Conservation (phyloP, 2,797 vertebrate species). For the Periparus ater region DNA sequence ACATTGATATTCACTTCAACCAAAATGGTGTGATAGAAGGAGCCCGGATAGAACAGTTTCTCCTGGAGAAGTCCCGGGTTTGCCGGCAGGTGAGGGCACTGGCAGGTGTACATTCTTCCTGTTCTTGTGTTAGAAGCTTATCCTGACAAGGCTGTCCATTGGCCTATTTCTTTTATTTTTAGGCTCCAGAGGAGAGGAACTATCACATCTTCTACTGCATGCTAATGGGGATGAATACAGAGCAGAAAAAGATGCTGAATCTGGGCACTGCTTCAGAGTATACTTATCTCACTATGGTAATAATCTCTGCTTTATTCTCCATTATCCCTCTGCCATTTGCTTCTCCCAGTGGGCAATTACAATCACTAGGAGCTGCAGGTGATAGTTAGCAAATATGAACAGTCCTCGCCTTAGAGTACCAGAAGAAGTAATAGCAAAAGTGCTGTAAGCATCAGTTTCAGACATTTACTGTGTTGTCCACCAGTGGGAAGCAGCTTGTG, state of each 20-base stretch:
- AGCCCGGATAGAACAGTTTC: slow-evolving; percentile 92
- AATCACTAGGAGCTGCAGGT: neutral
- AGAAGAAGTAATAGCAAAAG: neutral
- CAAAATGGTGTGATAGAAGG: slow-evolving; percentile 87
- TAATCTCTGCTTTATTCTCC: neutral
- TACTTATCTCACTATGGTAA: slow-evolving; percentile 90
- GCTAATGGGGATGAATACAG: slow-evolving; percentile 89
- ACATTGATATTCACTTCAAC: slow-evolving; percentile 90
- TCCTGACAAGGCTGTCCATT: neutral
- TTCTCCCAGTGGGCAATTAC: neutral
- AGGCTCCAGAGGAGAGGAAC: slow-evolving; percentile 92
- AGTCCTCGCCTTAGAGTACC: neutral
- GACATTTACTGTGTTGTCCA: neutral
- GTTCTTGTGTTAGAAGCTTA: neutral
- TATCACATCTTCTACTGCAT: slow-evolving; percentile 98
- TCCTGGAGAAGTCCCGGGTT: slow-evolving; percentile 96
- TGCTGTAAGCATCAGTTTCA: neutral
- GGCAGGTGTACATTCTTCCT: neutral
- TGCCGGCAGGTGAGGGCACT: slow-evolving; percentile 87
- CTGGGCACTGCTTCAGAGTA: slow-evolving; percentile 87
- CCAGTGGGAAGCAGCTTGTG: neutral
- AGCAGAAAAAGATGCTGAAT: slow-evolving; percentile 90
- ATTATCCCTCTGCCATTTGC: neutral
- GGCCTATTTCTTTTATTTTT: neutral
- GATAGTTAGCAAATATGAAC: neutral